phyloP scores from a whole-genome alignment of 2,888 invertebrate genomes.

The Lithophane ornitopus region DNA sequence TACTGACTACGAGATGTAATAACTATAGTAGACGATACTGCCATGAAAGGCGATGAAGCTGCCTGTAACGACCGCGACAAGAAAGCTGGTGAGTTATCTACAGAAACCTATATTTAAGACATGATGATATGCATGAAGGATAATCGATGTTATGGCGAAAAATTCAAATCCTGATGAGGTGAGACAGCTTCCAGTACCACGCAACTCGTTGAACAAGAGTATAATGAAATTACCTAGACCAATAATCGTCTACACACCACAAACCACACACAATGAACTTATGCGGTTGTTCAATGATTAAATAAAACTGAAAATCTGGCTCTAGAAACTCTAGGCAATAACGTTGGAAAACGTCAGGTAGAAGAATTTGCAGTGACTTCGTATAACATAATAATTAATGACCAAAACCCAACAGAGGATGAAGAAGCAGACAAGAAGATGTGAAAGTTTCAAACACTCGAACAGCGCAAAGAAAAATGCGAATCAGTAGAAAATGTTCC shows the following conservation, averaged over 20 bases:
- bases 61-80: background rate
- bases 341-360: background rate
- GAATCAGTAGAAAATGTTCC: conserved; percentile 33
- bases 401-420: conserved; percentile 35
- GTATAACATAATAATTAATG: conserved; percentile 20
- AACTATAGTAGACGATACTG: background rate
- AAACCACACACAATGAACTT: background rate
- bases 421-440: conserved; percentile 35
- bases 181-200: background rate
- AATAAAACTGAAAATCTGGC: background rate
- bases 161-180: background rate
- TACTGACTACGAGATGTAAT: background rate
- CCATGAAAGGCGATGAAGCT: background rate
- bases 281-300: background rate
- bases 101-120: background rate
- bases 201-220: background rate
- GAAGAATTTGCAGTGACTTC: background rate
- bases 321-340: background rate
- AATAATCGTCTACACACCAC: conserved; percentile 1
- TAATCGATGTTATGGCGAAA: background rate
- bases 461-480: conserved; percentile 28
- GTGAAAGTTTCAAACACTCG: conserved; percentile 39
- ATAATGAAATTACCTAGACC: background rate
- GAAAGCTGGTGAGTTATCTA: background rate
- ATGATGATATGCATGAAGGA: background rate